phyloP scores from a whole-genome alignment of 1,140 invertebrate species.

The Formica selysi region DNA sequence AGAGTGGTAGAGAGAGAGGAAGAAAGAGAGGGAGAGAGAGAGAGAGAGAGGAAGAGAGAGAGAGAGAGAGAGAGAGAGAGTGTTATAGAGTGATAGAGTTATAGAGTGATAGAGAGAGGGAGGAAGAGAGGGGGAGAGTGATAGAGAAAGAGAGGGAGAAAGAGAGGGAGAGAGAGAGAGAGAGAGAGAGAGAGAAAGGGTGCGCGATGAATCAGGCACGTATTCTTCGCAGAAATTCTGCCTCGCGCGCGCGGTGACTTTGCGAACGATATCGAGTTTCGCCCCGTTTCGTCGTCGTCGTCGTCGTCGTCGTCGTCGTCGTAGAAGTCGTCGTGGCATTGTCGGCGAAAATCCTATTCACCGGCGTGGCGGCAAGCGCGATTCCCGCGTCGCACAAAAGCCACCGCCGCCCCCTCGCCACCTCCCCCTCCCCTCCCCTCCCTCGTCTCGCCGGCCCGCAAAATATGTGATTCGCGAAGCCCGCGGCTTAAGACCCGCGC shows the following conservation, averaged over 20 bases:
- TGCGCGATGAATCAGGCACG: slow-evolving; percentile 4
- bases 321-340: slow-evolving; percentile 34
- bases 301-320: background rate
- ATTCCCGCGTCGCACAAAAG: slow-evolving; percentile 54
- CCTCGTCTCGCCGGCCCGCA: slow-evolving; percentile 9
- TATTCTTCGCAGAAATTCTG: slow-evolving; percentile 56
- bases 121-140: too few species aligned
- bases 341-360: slow-evolving; percentile 62
- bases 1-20: background rate
- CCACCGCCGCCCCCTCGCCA: background rate
- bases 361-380: slow-evolving; percentile 30
- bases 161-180: too few species aligned
- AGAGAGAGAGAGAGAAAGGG: background rate
- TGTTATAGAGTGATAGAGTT: too few species aligned
- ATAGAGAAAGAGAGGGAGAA: too few species aligned
- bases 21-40: background rate
- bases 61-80: background rate
- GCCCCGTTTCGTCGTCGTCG: background rate
- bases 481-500: slow-evolving; percentile 46
- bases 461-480: slow-evolving; percentile 60
- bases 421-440: too few species aligned
- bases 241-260: slow-evolving; percentile 25
- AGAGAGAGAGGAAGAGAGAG: too few species aligned
- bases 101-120: too few species aligned
- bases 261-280: slow-evolving; percentile 58